Percentiles rank a stretch among this genome's conserved stretches.
These are phyloP conservation scores for Drosophila multiciliata DNA, from an alignment of 2,888 invertebrate species.

Conservation along the genomic window DNA sequence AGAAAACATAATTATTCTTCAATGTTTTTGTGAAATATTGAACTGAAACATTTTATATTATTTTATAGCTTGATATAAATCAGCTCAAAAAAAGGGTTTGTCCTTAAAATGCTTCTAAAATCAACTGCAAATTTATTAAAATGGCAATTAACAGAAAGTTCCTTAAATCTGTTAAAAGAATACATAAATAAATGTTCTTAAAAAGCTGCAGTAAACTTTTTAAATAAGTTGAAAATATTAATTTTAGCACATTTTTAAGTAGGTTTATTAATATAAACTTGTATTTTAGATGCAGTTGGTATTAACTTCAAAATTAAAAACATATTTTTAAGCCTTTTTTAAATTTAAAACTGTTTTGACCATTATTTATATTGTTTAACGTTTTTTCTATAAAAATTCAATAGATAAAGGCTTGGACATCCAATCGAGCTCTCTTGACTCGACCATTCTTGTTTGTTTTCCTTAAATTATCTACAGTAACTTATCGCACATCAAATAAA, in stretches of 20 bases:
- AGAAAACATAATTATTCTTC: not conserved
- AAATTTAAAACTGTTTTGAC: not conserved
- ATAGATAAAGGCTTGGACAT: not conserved
- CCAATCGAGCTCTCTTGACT: not conserved
- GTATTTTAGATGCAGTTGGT: not conserved
- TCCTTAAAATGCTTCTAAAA: not conserved
- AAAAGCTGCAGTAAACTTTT: not conserved
- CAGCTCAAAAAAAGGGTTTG: not conserved
- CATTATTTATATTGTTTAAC: not conserved
- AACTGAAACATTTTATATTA: not conserved
- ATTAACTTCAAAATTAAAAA: not conserved
- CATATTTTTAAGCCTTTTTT: not conserved
- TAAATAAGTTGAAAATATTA: not conserved
- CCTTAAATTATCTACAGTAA: not conserved
- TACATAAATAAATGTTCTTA: not conserved
- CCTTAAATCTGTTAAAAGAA: not conserved
- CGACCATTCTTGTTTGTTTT: not conserved
- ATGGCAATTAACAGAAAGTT: not conserved
- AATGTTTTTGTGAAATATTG: not conserved
- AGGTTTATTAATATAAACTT: not conserved
- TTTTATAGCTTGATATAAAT: not conserved
- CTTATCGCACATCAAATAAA: slow-evolving; percentile 1
- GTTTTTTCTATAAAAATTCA: not conserved
- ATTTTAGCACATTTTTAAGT: too few species aligned
- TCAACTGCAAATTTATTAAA: not conserved